Conservation (phyloP, 2,888 invertebrate species). For the Hanleya hanleyi region DNA sequence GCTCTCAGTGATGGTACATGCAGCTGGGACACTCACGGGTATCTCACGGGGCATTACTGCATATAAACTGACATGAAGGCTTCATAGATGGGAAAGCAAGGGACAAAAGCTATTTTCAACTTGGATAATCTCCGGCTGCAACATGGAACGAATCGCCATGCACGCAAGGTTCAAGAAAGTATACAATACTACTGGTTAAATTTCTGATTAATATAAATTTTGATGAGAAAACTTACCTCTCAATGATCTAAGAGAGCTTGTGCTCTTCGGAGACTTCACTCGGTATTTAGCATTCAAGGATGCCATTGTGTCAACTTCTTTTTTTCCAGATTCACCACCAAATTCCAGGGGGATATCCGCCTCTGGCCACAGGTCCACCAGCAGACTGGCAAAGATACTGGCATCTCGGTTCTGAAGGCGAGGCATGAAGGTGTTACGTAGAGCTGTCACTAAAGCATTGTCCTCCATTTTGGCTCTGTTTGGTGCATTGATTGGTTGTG, state of each 20-base stretch:
- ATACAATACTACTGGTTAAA: too few relatives aligned
- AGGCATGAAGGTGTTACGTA: constrained; percentile 68
- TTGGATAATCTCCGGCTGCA: too few relatives aligned
- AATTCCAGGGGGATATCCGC: constrained; percentile 60
- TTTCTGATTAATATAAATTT: too few relatives aligned
- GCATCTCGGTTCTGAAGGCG: constrained; percentile 63
- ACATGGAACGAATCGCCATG: too few relatives aligned
- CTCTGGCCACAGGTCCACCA: constrained; percentile 66
- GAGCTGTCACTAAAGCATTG: constrained; percentile 61
- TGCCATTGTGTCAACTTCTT: background rate
- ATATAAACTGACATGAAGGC: too few relatives aligned
- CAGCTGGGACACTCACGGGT: too few relatives aligned
- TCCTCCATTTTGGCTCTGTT: constrained; percentile 53
- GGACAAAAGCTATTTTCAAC: too few relatives aligned
- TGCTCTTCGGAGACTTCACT: constrained; percentile 52
- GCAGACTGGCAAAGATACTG: constrained; percentile 61
- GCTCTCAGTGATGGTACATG: too few relatives aligned
- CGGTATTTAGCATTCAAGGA: background rate
- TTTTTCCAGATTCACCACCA: constrained; percentile 51
- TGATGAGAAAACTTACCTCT: constrained; percentile 63
- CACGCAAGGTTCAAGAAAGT: too few relatives aligned
- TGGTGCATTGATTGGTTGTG: background rate
- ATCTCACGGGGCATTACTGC: too few relatives aligned
- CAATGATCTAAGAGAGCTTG: constrained; percentile 52
- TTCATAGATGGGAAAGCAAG: too few relatives aligned